Evolutionary conservation across 2,113 vertebrate genomes (phyloP).

Genomic region (Hippocampus zosterae): DNA sequence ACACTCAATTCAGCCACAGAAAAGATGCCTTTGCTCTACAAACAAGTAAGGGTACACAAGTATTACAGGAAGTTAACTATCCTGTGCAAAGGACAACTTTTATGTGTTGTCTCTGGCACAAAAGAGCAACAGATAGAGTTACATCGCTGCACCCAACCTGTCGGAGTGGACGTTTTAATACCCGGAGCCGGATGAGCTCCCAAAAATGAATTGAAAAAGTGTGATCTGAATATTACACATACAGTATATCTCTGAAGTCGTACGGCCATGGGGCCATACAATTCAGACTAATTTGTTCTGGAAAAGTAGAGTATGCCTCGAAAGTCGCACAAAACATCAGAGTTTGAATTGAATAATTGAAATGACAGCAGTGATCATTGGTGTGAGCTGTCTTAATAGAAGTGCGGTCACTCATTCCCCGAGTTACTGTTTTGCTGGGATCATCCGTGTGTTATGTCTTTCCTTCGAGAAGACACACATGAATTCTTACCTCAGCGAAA

Average conservation of each 20-base stretch:
- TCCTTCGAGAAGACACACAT: neutral
- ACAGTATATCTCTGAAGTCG: neutral
- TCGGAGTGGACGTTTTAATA: neutral
- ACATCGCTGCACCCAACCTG: neutral
- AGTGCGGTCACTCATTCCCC: neutral
- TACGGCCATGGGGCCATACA: too few relatives aligned
- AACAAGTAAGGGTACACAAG: neutral
- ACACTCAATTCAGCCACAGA: neutral
- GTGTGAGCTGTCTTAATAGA: neutral
- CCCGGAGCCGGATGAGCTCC: neutral
- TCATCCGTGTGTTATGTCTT: too few relatives aligned
- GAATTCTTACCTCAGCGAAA: slow-evolving; percentile 10
- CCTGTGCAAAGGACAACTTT: neutral
- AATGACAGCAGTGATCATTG: neutral
- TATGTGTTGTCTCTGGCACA: slow-evolving; percentile 1
- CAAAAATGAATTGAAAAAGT: neutral
- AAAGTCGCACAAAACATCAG: too few relatives aligned
- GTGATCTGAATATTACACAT: neutral
- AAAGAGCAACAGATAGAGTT: neutral
- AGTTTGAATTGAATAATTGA: neutral
- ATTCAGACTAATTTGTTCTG: too few relatives aligned
- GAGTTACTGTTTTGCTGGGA: neutral
- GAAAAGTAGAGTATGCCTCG: too few relatives aligned
- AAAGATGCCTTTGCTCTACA: neutral
- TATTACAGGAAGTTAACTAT: slow-evolving; percentile 1